These are phyloP conservation scores for Hippasteria phrygiana DNA, from an alignment of 53 echinoderm and acorn worm species.

Conservation along the genomic window DNA sequence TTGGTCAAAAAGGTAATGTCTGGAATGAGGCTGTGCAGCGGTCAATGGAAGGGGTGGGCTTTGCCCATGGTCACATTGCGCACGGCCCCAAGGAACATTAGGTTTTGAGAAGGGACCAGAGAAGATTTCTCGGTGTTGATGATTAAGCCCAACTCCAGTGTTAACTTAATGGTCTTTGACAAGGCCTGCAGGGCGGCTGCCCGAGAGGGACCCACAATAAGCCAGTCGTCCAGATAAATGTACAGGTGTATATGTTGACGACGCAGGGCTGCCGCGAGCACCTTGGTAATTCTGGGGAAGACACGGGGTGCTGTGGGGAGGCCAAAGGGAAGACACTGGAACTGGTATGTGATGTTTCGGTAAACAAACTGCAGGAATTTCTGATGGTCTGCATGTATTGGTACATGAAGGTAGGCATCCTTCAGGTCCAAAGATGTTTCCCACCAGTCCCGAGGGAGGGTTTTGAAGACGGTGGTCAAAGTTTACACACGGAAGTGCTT, in stretches of 20 bases:
- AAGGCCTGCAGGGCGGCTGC: conserved; percentile 14
- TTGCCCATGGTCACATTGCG: no score
- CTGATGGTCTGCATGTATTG: conserved; percentile 18
- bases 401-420: conserved; percentile 27
- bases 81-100: no score
- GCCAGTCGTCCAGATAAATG: conserved; percentile 43
- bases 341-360: not conserved
- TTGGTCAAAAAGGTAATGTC: no score
- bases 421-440: conserved; percentile 38
- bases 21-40: no score
- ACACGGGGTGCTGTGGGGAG: conserved; percentile 39
- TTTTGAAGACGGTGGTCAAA: conserved; percentile 4
- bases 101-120: no score
- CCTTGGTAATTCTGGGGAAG: no score
- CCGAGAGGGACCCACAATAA: not conserved
- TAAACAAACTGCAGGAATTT: conserved; percentile 18
- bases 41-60: no score
- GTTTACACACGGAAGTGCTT: conserved; percentile 45
- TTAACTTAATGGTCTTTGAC: no score
- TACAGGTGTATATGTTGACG: conserved; percentile 31
- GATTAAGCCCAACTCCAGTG: no score
- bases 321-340: conserved; percentile 41
- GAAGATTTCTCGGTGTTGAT: no score
- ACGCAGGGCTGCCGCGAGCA: conserved; percentile 16
- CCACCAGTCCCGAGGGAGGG: conserved; percentile 24